phyloP scores from a whole-genome alignment of 2,888 invertebrate species.

The Morpho achilles region DNA sequence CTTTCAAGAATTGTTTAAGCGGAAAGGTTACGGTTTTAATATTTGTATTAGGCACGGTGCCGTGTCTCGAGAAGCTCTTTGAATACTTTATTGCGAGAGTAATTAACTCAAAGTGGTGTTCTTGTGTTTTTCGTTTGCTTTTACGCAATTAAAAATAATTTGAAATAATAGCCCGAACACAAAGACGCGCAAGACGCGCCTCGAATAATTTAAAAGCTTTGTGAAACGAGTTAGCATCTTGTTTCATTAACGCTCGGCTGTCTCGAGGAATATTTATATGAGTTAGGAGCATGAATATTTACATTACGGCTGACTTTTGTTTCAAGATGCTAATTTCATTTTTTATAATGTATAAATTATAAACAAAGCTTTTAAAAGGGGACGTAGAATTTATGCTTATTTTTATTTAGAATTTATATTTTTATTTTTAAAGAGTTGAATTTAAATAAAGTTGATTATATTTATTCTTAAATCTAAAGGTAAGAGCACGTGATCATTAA shows the following conservation, averaged over 20 bases:
- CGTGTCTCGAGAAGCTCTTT: slow-evolving; percentile 50
- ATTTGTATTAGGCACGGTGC: slow-evolving; percentile 46
- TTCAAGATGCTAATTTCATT: slow-evolving; percentile 45
- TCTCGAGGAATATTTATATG: slow-evolving; percentile 64
- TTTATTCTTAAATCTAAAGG: too few species aligned
- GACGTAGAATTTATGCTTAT: not conserved
- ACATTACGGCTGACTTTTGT: slow-evolving; percentile 37
- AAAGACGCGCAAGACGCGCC: slow-evolving; percentile 52
- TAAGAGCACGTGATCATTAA: too few species aligned
- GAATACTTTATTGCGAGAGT: slow-evolving; percentile 49
- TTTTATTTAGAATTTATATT: not conserved
- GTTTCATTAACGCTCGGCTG: slow-evolving; percentile 62
- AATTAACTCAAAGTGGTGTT: slow-evolving; percentile 61
- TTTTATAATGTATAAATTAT: not conserved
- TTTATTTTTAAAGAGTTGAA: too few species aligned
- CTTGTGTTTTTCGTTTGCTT: slow-evolving; percentile 63
- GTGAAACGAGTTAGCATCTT: slow-evolving; percentile 63
- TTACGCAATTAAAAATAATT: slow-evolving; percentile 75
- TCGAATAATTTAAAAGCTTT: slow-evolving; percentile 61
- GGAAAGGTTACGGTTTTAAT: slow-evolving; percentile 50
- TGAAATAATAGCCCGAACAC: slow-evolving; percentile 63
- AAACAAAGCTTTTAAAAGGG: not conserved
- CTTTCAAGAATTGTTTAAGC: slow-evolving; percentile 53
- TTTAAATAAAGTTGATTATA: too few species aligned
- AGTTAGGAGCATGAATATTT: slow-evolving; percentile 65